phyloP scores from a whole-genome alignment of 2,113 vertebrate species.

The Trinectes maculatus region DNA sequence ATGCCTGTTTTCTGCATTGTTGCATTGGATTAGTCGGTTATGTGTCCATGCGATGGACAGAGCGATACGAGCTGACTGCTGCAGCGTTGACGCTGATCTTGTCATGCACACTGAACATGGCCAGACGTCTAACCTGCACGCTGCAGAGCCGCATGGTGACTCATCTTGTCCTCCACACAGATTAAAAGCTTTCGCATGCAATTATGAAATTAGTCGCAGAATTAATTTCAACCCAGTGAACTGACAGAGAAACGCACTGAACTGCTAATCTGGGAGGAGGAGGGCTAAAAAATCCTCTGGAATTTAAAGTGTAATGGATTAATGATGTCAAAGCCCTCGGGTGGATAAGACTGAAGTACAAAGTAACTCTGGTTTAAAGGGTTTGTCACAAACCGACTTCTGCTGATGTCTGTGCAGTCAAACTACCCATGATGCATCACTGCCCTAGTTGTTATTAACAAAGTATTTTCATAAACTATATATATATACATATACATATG shows the following conservation, averaged over 20 bases:
- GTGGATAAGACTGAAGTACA: conserved; percentile 59
- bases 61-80: conserved; percentile 9
- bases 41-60: too few species aligned
- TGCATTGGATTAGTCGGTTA: conserved; percentile 24
- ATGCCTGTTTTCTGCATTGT: conserved; percentile 1
- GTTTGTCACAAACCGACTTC: too few species aligned
- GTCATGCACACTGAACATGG: conserved; percentile 10
- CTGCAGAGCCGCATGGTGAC: conserved; percentile 35
- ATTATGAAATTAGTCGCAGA: conserved; percentile 78
- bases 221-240: conserved; percentile 79
- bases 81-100: conserved; percentile 1
- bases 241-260: conserved; percentile 79
- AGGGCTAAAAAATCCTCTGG: conserved; percentile 65
- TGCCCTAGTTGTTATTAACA: conserved; percentile 30
- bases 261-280: conserved; percentile 75
- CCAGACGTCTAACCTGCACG: conserved; percentile 50
- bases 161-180: conserved; percentile 37
- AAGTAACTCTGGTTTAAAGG: conserved; percentile 65
- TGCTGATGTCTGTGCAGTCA: conserved; percentile 15
- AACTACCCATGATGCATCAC: conserved; percentile 25
- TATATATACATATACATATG: too few species aligned
- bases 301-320: conserved; percentile 81
- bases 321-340: conserved; percentile 75
- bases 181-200: conserved; percentile 69
- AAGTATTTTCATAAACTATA: conserved; percentile 38